Base-by-base conservation (phyloP, 2,797 vertebrate species). In the Coregonus ussuriensis region DNA sequence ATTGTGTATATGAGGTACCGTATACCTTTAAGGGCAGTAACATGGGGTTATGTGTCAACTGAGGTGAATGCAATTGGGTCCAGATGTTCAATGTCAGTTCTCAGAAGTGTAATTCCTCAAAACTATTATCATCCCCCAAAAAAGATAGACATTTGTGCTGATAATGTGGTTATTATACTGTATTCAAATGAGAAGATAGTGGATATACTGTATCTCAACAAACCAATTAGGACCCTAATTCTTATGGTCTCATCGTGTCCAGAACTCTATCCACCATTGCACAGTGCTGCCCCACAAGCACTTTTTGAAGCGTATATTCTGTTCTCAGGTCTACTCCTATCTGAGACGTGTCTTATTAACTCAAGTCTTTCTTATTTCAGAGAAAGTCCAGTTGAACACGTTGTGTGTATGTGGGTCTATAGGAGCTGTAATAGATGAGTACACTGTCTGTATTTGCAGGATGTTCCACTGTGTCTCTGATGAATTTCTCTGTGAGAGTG, bases 321-420 rank as follows among this genome's bases (percentile, higher is more conserved):
- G 56, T 79, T 83, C 81, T 82, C 76, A 74, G 85, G 81, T 78
- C 77, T 74, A 79, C 75, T 76, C 59, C 68, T 25, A 69, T 76
- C 75, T 76, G 71, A 63, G 68, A 74, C 9, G 1, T 47, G 63
- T 71, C 13, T 15, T 63, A 3, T 63, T 63, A 33, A 70, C 78
- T 31, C 52, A 51, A 56, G 76, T 52, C 63, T 47, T 37, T 53
- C 62, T 13, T 35, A 25, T 74, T 81, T 65, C 71, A 73, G 72
- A 82, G 35, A 79, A 14, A 70, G 31, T 31, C 66, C 59, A 29
- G 51, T 15, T 21, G 74, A 79, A 53, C 51, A 63, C 4, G 16
- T 37, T 66, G 25, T 67, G 63, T 65, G 63, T 65, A 13, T 1
- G 37, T 76, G 31, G 73, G 54, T 5, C 15, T 68, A 54, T 67